These are phyloP conservation scores for Bettongia penicillata DNA, from an alignment of 2,113 vertebrate species.

Conservation along the genomic window DNA sequence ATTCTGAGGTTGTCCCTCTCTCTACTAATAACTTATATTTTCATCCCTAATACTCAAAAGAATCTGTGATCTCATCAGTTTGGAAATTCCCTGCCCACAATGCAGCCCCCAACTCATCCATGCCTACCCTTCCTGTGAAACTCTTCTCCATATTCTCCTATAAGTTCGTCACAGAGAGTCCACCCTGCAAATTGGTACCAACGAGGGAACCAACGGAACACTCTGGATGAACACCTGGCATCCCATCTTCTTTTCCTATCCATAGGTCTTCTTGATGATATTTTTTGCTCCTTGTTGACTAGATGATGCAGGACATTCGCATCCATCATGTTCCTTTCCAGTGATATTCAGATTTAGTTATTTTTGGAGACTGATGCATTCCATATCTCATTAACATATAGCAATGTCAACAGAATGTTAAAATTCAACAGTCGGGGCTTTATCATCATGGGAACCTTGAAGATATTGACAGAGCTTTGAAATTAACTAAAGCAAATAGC, in stretches of 20 bases:
- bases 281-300: not conserved
- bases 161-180: not conserved
- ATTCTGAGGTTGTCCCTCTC: not conserved
- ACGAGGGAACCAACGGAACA: not conserved
- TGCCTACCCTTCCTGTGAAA: not conserved
- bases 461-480: not conserved
- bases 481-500: not conserved
- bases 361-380: not conserved
- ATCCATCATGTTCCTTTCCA: not conserved
- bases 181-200: not conserved
- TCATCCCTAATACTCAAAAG: not conserved
- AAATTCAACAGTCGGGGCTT: not conserved
- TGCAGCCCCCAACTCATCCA: not conserved
- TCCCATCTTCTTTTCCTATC: not conserved
- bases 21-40: not conserved
- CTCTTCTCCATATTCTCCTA: not conserved
- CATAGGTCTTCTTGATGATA: not conserved
- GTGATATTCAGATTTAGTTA: not conserved
- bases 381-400: not conserved
- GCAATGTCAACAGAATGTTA: not conserved
- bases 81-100: not conserved
- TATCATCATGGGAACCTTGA: not conserved
- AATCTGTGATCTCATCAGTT: not conserved
- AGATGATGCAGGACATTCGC: not conserved
- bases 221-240: not conserved